Conservation (phyloP, 2,113 vertebrate species). For the Scolopax mira region DNA sequence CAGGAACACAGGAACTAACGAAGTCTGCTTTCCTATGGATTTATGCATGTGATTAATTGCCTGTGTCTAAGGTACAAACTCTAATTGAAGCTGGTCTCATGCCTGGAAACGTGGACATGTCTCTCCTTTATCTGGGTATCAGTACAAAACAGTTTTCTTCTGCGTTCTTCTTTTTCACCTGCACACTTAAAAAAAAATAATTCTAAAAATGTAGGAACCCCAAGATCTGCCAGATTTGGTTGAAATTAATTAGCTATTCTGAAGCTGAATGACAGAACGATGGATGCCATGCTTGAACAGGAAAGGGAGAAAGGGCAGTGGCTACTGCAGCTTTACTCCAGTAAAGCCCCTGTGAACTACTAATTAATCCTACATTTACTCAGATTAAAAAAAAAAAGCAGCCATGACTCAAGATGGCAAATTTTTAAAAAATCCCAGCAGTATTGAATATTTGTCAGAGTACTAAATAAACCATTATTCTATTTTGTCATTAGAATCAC, state of each 20-base stretch:
- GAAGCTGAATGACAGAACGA: neutral
- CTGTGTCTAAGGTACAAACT: neutral
- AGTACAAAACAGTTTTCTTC: neutral
- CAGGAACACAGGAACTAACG: slow-evolving; percentile 6
- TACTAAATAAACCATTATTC: neutral
- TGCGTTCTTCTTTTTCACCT: neutral
- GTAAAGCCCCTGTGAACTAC: neutral
- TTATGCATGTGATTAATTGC: slow-evolving; percentile 16
- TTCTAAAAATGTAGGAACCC: neutral
- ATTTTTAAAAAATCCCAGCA: neutral
- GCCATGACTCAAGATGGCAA: neutral
- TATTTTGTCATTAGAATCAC: neutral
- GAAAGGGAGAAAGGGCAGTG: neutral
- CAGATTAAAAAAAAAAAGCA: neutral
- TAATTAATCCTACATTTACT: neutral
- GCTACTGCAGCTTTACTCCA: neutral
- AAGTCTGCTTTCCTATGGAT: slow-evolving; percentile 9
- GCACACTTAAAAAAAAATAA: neutral
- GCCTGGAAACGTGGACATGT: neutral
- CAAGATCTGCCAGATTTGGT: neutral
- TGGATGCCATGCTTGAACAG: accelerated
- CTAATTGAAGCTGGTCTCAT: slow-evolving; percentile 22
- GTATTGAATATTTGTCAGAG: neutral
- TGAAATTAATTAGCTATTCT: neutral
- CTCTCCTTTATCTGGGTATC: neutral